These are phyloP conservation scores for Panthera uncia DNA, from an alignment of 2,113 vertebrate genomes.

Conservation along the genomic window DNA sequence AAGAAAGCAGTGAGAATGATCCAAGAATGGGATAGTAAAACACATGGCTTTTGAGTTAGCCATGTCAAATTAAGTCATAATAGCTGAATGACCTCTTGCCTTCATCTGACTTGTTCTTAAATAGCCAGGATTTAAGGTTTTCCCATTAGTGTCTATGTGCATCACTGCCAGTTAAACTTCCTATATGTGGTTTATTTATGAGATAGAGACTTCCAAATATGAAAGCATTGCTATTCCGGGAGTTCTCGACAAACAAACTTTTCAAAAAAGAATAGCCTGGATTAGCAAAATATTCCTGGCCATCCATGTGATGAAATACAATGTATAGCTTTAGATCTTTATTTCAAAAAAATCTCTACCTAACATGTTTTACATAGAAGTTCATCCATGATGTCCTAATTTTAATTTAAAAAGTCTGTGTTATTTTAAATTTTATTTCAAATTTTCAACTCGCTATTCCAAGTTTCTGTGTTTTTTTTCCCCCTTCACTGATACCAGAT, in stretches of 20 bases:
- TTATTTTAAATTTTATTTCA: neutral
- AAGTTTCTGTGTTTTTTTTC: neutral
- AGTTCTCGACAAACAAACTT: neutral
- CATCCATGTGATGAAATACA: neutral
- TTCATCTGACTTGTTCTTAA: neutral
- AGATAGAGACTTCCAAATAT: neutral
- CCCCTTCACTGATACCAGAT: neutral
- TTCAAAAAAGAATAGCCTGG: neutral
- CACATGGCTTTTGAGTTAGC: neutral
- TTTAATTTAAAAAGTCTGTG: neutral
- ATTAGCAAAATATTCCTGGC: neutral
- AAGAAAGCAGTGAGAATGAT: neutral
- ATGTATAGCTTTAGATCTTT: neutral
- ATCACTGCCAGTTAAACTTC: neutral
- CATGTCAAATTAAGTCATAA: neutral
- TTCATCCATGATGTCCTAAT: neutral
- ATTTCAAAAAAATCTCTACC: neutral
- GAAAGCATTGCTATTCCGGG: neutral
- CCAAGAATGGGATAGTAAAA: neutral
- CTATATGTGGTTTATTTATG: neutral
- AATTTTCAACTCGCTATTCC: neutral
- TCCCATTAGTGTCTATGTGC: neutral
- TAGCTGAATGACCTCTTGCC: neutral
- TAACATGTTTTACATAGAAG: neutral
- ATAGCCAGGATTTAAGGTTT: neutral